Base-by-base conservation (phyloP, 1,140 invertebrate genomes). In the Armadillidium nasatum region DNA sequence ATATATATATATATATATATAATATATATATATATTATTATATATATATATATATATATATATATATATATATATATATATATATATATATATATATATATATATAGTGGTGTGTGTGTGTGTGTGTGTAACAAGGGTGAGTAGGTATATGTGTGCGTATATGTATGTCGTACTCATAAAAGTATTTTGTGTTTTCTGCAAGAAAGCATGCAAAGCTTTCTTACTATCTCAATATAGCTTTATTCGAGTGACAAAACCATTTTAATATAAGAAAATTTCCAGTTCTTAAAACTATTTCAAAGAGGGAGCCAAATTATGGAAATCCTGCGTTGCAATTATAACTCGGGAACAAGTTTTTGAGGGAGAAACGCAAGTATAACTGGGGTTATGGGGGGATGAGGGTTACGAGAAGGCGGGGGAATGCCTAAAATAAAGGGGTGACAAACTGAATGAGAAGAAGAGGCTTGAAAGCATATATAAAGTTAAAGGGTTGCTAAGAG, bases 311-410 rank as follows among this genome's bases (percentile, higher is more conserved):
- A 50, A 50, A 50, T 50, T 50, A 50, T 50, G 46, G 46, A 50
- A 50, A 50, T 50, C 46, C 46, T 50, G 15, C 46, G 46, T 50
- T 50, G 46, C 46, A 50, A 50, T 50, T 50, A 50, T 50, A 50
- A 50, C 46, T 50, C 46, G 46, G 46, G 46, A 50, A 50, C 9
- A 9, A 50, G 15, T 9, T 50, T 50, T 50, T 50, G 9, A 50
- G 9, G 46, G 46, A 15, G 46, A 15, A 50, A 50, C 46, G 46
- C 9, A 50, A 50, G 9, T 50, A 50, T 50, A 15, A 50, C 15
- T 9, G 46, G 46, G 15, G 46, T 50, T 10, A 50, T 50, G 46
- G 46, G 46, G 46, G 46, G 46, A 50, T 50, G 46, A 15, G 46
- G 46, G 46, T 50, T 10, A 15, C 9, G 46, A 50, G 46, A 10